Base-by-base conservation (phyloP, 2,113 vertebrate genomes). In the Nicator chloris region DNA sequence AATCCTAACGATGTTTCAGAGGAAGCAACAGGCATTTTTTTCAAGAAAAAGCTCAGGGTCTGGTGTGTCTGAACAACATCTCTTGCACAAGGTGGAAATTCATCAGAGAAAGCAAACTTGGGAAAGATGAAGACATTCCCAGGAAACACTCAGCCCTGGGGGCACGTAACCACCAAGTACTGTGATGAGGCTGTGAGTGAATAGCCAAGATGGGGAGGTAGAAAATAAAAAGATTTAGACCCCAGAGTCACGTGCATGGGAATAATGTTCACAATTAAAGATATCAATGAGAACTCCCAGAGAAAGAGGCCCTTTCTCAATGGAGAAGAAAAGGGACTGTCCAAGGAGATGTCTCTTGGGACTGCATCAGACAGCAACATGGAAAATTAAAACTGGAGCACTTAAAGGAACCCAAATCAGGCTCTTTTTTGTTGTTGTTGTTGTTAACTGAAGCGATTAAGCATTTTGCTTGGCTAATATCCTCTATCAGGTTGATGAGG, bases 361-460 rank as follows among this genome's bases (percentile, higher is more conserved):
- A 61, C 92, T 16, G 91, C 95, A 88, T 95, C 87, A 95, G 91
- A 91, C 84, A 95, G 95, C 87, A 95, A 96, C 91, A 90, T 0
- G 40, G 90, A 88, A 94, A 97, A 95, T 91, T 9, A 92, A 82
- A 86, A 53, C 60, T 2, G 8, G 21, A 35, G 82, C 75, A 75
- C 71, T 91, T 92, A 73, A 93, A 95, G 83, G 88, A 86, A 64
- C 75, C 84, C 93, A 88, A 90, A 95, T 76, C 68, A 37, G 85
- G 88, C 87, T 90, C 85, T 60, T 93, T 96, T 18, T 90, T 91
- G 60, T 92, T 93, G 86, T 89, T 95, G 91, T 95, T 73, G 80
- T 81, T 96, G 96, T 88, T 85, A 96, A 96, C 79, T 92, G 92
- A 97, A 95, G 89, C 94, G 76, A 88, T 94, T 82, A 94, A 94